A percentile compares a stretch with the other conserved stretches of the same genome.
Evolutionary conservation across 1,140 invertebrate species (phyloP).

Genomic region (Calephelis nemesis): DNA sequence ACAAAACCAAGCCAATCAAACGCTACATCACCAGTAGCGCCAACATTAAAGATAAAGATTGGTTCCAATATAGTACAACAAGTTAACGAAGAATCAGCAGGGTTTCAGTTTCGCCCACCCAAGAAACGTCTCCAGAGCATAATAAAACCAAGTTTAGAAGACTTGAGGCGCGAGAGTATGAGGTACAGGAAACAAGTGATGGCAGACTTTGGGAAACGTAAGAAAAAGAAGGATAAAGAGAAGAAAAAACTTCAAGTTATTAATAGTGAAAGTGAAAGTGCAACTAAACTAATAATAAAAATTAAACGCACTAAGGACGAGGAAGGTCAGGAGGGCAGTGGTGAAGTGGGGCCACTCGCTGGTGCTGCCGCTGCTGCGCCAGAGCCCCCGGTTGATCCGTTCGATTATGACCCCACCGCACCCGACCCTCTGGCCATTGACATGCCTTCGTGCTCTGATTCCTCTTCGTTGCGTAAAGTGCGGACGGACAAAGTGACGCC

Average conservation of each 20-base stretch:
- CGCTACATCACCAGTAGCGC: slow-evolving; percentile 72
- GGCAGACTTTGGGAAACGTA: slow-evolving; percentile 87
- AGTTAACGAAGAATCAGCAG: slow-evolving; percentile 75
- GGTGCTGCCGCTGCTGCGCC: slow-evolving; percentile 47
- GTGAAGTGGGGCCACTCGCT: slow-evolving; percentile 34
- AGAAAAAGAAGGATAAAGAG: slow-evolving; percentile 84
- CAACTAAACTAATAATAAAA: slow-evolving; percentile 84
- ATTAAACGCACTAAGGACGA: slow-evolving; percentile 66
- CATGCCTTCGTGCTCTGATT: slow-evolving; percentile 64
- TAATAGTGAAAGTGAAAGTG: slow-evolving; percentile 79
- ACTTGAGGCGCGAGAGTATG: slow-evolving; percentile 91
- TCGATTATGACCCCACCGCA: slow-evolving; percentile 73
- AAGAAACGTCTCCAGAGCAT: slow-evolving; percentile 87
- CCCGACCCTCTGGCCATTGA: slow-evolving; percentile 70
- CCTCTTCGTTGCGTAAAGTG: slow-evolving; percentile 78
- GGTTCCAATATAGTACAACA: slow-evolving; percentile 80
- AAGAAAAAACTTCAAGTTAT: slow-evolving; percentile 82
- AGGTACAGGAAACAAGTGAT: slow-evolving; percentile 91
- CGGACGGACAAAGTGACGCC: slow-evolving; percentile 85
- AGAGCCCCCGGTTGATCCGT: slow-evolving; percentile 60
- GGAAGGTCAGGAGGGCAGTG: slow-evolving; percentile 33
- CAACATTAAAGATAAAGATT: slow-evolving; percentile 92
- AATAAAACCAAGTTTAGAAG: slow-evolving; percentile 83
- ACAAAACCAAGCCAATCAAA: slow-evolving; percentile 61
- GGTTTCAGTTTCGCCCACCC: slow-evolving; percentile 84